phyloP scores from a whole-genome alignment of 2,113 vertebrate genomes.

The Philantomba maxwellii region DNA sequence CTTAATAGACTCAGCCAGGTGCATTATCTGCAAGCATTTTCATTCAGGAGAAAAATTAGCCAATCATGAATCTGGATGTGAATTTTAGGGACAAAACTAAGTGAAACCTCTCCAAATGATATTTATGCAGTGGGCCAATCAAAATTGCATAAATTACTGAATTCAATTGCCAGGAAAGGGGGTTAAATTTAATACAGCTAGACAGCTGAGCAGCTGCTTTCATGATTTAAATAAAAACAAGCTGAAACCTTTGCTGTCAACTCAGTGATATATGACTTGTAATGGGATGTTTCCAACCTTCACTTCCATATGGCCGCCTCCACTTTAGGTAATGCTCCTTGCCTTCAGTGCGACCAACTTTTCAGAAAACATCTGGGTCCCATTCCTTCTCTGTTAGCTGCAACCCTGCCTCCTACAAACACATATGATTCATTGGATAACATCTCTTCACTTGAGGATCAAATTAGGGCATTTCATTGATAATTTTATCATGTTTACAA shows the following conservation, averaged over 20 bases:
- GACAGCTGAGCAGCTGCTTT: slow-evolving; percentile 89
- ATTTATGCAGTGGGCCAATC: slow-evolving; percentile 56
- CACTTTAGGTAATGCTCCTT: slow-evolving; percentile 86
- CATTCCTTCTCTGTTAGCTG: slow-evolving; percentile 81
- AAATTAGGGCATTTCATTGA: slow-evolving; percentile 81
- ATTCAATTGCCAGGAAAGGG: slow-evolving; percentile 77
- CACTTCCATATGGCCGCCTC: slow-evolving; percentile 87
- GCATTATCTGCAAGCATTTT: slow-evolving; percentile 37
- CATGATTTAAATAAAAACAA: slow-evolving; percentile 95
- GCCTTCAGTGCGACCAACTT: slow-evolving; percentile 79
- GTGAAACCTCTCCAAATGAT: slow-evolving; percentile 55
- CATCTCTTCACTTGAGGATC: slow-evolving; percentile 79
- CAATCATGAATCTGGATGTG: slow-evolving; percentile 49
- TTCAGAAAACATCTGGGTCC: slow-evolving; percentile 83
- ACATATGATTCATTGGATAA: slow-evolving; percentile 80
- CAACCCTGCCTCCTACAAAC: slow-evolving; percentile 78
- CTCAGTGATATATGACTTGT: slow-evolving; percentile 91
- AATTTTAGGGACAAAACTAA: slow-evolving; percentile 48
- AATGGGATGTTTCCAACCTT: slow-evolving; percentile 93
- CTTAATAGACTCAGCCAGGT: slow-evolving; percentile 51
- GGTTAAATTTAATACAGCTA: slow-evolving; percentile 86
- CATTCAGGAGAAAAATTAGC: slow-evolving; percentile 51
- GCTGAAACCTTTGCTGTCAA: slow-evolving; percentile 91
- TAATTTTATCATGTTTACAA: slow-evolving; percentile 80
- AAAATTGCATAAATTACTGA: slow-evolving; percentile 77